A percentile compares a stretch with the other conserved stretches of the same genome.
Conservation (phyloP, 2,797 vertebrate genomes). For the Chelon auratus region DNA sequence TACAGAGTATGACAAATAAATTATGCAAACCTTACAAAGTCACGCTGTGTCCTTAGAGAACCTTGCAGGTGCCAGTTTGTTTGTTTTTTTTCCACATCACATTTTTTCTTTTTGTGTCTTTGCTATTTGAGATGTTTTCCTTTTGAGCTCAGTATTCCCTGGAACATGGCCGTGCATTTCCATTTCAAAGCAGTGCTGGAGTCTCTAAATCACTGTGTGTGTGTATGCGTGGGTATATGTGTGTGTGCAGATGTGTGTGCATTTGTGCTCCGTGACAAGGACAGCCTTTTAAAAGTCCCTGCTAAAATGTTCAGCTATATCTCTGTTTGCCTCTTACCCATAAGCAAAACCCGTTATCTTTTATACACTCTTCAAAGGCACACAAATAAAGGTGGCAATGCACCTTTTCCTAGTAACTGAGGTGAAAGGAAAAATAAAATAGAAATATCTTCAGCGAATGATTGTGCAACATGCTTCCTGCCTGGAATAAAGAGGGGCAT, state of each 20-base stretch:
- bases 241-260: conserved; percentile 4
- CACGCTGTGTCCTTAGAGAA: conserved; percentile 17
- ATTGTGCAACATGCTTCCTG: neutral
- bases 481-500: too few species aligned
- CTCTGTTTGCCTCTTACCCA: conserved; percentile 48
- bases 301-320: conserved; percentile 55
- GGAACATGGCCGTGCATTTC: conserved; percentile 55
- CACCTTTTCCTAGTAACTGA: conserved; percentile 20
- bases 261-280: conserved; percentile 43
- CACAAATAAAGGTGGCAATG: conserved; percentile 31
- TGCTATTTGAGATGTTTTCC: conserved; percentile 34
- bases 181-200: conserved; percentile 68
- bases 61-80: conserved; percentile 20
- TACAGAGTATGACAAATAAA: neutral
- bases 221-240: neutral
- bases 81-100: neutral
- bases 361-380: conserved; percentile 32
- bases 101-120: conserved; percentile 20
- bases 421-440: conserved; percentile 22
- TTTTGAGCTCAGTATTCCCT: conserved; percentile 43
- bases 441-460: conserved; percentile 16
- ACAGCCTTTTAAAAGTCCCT: conserved; percentile 41
- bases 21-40: conserved; percentile 30
- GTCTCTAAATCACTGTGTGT: conserved; percentile 10
- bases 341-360: conserved; percentile 34